Percentiles rank a stretch among this genome's conserved stretches.
Evolutionary conservation across 2,113 vertebrate genomes (phyloP).

Genomic region (Oryzias celebensis): DNA sequence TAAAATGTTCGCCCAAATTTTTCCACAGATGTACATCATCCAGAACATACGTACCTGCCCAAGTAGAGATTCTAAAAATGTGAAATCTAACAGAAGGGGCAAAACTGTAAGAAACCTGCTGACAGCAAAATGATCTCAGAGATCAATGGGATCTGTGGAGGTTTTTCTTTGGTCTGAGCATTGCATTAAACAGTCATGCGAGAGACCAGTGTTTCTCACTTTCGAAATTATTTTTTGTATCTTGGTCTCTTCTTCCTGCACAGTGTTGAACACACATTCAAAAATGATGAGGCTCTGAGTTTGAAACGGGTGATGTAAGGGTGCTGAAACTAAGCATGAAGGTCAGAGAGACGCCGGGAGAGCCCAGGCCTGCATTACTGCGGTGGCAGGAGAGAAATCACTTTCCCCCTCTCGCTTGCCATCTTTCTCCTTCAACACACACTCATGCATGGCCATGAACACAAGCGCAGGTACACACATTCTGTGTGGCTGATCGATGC

Average conservation of each 20-base stretch:
- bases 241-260: slow-evolving; percentile 1
- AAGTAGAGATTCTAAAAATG: neutral
- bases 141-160: slow-evolving; percentile 37
- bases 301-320: slow-evolving; percentile 61
- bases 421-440: slow-evolving; percentile 1
- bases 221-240: slow-evolving; percentile 22
- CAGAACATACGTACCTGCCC: neutral
- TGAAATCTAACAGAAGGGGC: neutral
- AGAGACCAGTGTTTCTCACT: slow-evolving; percentile 17
- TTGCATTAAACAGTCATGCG: slow-evolving; percentile 21
- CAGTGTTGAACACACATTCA: slow-evolving; percentile 23
- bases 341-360: slow-evolving; percentile 52
- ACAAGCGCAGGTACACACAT: neutral
- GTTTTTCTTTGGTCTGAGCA: slow-evolving; percentile 17
- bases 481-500: slow-evolving; percentile 48
- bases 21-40: neutral
- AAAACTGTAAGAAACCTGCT: slow-evolving; percentile 14
- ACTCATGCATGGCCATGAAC: slow-evolving; percentile 7
- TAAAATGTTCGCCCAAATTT: neutral
- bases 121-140: slow-evolving; percentile 5
- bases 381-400: slow-evolving; percentile 48
- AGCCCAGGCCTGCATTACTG: slow-evolving; percentile 38
- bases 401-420: neutral
- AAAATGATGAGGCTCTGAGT: slow-evolving; percentile 35
- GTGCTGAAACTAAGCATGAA: slow-evolving; percentile 64